These are phyloP conservation scores for Lordiphosa collinella DNA, from an alignment of 1,140 invertebrate genomes.

Conservation along the genomic window DNA sequence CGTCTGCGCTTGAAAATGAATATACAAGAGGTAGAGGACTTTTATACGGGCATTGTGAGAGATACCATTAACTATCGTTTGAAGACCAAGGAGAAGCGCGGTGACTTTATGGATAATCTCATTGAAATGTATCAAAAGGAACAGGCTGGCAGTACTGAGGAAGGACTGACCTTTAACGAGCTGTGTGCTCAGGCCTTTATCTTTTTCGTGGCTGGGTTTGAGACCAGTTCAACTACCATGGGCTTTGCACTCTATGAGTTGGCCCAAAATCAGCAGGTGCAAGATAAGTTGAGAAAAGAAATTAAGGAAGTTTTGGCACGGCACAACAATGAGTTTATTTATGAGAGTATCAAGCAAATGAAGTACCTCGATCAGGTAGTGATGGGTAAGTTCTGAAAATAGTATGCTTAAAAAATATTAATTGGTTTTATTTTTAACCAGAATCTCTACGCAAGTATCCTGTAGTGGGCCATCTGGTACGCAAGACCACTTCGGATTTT, in stretches of 20 bases:
- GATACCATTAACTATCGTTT: slow-evolving; percentile 54
- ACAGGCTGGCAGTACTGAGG: slow-evolving; percentile 19
- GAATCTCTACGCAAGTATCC: slow-evolving; percentile 85
- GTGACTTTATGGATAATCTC: slow-evolving; percentile 80
- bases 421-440: slow-evolving; percentile 1
- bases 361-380: slow-evolving; percentile 67
- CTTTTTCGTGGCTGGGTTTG: slow-evolving; percentile 80
- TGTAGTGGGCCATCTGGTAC: slow-evolving; percentile 82
- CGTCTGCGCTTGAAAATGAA: slow-evolving; percentile 44
- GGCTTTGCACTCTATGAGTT: slow-evolving; percentile 81
- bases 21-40: slow-evolving; percentile 79
- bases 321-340: slow-evolving; percentile 43
- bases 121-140: slow-evolving; percentile 79
- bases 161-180: slow-evolving; percentile 35
- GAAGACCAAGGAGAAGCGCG: slow-evolving; percentile 42
- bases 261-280: slow-evolving; percentile 81
- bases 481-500: slow-evolving; percentile 82
- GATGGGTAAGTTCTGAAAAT: slow-evolving; percentile 20
- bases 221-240: slow-evolving; percentile 82
- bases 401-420: too few relatives aligned
- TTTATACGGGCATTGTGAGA: slow-evolving; percentile 63
- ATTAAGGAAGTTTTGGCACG: slow-evolving; percentile 80
- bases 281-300: slow-evolving; percentile 78
- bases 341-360: slow-evolving; percentile 68
- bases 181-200: slow-evolving; percentile 52